Conservation (phyloP, 2,888 invertebrate genomes). For the Rhamphomyia laevipes region DNA sequence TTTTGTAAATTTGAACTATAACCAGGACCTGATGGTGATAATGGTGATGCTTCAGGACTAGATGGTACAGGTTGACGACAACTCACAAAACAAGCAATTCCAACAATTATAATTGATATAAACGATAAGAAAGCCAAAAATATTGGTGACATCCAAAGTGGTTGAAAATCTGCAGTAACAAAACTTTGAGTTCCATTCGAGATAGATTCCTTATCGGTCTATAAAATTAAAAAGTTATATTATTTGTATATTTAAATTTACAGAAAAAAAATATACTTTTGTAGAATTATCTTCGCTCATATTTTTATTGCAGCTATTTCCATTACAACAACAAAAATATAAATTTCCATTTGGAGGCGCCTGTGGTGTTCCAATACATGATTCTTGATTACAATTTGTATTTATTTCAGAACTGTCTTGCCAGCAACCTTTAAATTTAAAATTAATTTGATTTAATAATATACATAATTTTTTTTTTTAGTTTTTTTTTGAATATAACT, state of each 20-base stretch:
- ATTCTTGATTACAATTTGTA: constrained; percentile 40
- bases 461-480: too few species aligned
- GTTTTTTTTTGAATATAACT: too few species aligned
- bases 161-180: constrained; percentile 6
- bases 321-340: constrained; percentile 73
- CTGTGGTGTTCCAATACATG: constrained; percentile 44
- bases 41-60: constrained; percentile 31
- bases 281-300: constrained; percentile 18
- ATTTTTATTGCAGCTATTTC: constrained; percentile 60
- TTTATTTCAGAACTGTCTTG: constrained; percentile 40
- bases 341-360: constrained; percentile 42
- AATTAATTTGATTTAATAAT: background rate
- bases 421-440: constrained; percentile 41
- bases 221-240: background rate
- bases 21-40: constrained; percentile 36
- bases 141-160: constrained; percentile 15
- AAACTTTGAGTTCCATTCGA: background rate
- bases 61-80: constrained; percentile 10
- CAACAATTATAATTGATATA: constrained; percentile 13
- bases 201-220: background rate
- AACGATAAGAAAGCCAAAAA: constrained; percentile 16
- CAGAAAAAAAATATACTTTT: constrained; percentile 10
- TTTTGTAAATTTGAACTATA: constrained; percentile 38
- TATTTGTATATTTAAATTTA: background rate
- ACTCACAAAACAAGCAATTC: constrained; percentile 12